phyloP scores from a whole-genome alignment of 2,797 vertebrate species.

The Potorous gilbertii region DNA sequence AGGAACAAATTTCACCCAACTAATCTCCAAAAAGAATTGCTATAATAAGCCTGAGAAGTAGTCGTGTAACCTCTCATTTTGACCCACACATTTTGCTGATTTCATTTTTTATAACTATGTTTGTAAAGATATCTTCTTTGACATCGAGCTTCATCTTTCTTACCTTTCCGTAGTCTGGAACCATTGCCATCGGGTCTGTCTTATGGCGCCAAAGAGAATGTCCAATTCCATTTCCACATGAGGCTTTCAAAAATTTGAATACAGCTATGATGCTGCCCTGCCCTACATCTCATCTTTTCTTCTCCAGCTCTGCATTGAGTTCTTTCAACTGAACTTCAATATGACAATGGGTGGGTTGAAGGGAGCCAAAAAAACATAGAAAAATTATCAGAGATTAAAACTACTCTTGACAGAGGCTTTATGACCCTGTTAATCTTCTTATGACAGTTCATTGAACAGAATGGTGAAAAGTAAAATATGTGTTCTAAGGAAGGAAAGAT shows the following conservation, averaged over 20 bases:
- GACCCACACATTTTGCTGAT: neutral
- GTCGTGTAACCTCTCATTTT: neutral
- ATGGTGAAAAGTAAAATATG: neutral
- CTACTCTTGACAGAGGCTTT: neutral
- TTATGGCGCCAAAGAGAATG: neutral
- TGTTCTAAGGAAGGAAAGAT: neutral
- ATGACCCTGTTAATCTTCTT: neutral
- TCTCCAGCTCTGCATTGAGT: neutral
- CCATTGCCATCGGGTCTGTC: neutral
- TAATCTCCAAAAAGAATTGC: neutral
- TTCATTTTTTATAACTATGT: neutral
- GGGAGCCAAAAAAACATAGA: neutral
- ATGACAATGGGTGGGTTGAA: neutral
- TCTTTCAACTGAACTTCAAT: neutral
- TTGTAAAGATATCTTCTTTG: neutral
- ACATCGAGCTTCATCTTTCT: neutral
- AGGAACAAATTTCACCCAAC: neutral
- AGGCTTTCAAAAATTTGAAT: neutral
- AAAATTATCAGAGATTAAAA: neutral
- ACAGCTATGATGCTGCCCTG: neutral
- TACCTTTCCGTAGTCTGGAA: neutral
- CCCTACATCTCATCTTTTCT: neutral
- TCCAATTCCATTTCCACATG: neutral
- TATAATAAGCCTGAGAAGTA: neutral
- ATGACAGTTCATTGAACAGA: neutral